Conservation (phyloP, 2,797 vertebrate genomes). For the Enteromius fasciolatus region DNA sequence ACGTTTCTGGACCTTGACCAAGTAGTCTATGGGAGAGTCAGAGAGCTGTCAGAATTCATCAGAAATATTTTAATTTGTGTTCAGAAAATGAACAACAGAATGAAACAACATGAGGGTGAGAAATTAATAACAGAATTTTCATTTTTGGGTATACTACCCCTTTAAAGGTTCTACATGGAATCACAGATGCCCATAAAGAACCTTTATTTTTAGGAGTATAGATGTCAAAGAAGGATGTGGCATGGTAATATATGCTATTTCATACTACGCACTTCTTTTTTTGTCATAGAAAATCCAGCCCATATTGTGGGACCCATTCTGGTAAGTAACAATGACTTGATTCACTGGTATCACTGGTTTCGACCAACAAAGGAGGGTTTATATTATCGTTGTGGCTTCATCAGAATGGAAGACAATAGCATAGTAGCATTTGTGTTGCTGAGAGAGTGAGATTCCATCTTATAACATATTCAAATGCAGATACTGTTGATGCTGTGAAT, state of each 20-base stretch:
- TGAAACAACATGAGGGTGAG: too few species aligned
- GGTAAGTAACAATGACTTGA: constrained; percentile 72
- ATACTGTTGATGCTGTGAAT: constrained; percentile 21
- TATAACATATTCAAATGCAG: constrained; percentile 13
- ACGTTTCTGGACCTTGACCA: too few species aligned
- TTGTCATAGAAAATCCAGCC: constrained; percentile 82
- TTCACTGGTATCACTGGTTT: background rate
- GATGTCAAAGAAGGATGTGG: background rate
- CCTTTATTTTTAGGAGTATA: background rate
- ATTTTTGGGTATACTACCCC: too few species aligned
- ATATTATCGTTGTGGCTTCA: background rate
- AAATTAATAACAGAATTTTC: too few species aligned
- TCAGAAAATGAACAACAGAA: too few species aligned
- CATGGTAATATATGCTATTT: background rate
- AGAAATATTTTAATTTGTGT: too few species aligned
- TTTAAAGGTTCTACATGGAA: background rate
- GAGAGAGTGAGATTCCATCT: constrained; percentile 4
- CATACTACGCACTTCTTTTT: constrained; percentile 46
- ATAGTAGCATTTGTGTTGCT: background rate
- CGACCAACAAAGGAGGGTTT: background rate
- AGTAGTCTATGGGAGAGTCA: too few species aligned
- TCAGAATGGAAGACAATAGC: constrained; percentile 7
- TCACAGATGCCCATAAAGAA: background rate
- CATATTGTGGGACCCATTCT: constrained; percentile 81
- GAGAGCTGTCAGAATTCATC: too few species aligned